Evolutionary conservation across 2,888 invertebrate genomes (phyloP), one percentile per base, ranked within the genome.

Genomic region (Linnaemya tessellans): DNA sequence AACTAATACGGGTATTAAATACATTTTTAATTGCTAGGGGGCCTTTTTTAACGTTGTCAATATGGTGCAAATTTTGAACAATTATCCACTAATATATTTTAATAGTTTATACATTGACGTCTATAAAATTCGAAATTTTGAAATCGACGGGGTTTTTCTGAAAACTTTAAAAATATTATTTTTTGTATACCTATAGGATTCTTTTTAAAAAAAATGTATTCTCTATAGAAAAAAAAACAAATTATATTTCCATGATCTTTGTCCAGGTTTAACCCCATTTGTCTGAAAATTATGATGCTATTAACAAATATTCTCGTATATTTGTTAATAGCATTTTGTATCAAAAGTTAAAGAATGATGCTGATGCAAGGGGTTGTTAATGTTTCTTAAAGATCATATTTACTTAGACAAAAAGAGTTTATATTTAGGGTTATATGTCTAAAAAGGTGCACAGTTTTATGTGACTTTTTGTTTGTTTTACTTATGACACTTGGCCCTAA

Each of bases 201-300:
- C n/a, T n/a, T n/a, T n/a, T n/a, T n/a, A n/a, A n/a, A n/a, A n/a
- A n/a, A n/a, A n/a, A n/a, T n/a, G n/a, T n/a, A n/a, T 25, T 25
- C 10, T 25, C 18, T 64, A 70, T 30, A 71, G 51, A 43, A 67
- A 80, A n/a, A 80, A 80, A 25, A 73, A 60, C 35, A 46, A 30
- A 71, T 71, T 75, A 75, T 71, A 51, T 18, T 13, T 22, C 3
- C 15, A 11, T 75, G 80, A 84, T 84, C 80, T 70, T 65, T 84
- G 75, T 75, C 74, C 84, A 80, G 41, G 58, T 65, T 65, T 80
- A 80, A 84, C 75, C 80, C 75, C 65, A 41, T 65, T 20, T 49
- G 15, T 15, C 4, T 13, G 49, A 60, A 41, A 10, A 65, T 60
- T 65, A 62, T 70, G 43, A 71, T 75, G 64, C 30, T 65, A 41